Evolutionary conservation across 2,113 vertebrate genomes (phyloP).

Genomic region (Sander vitreus): DNA sequence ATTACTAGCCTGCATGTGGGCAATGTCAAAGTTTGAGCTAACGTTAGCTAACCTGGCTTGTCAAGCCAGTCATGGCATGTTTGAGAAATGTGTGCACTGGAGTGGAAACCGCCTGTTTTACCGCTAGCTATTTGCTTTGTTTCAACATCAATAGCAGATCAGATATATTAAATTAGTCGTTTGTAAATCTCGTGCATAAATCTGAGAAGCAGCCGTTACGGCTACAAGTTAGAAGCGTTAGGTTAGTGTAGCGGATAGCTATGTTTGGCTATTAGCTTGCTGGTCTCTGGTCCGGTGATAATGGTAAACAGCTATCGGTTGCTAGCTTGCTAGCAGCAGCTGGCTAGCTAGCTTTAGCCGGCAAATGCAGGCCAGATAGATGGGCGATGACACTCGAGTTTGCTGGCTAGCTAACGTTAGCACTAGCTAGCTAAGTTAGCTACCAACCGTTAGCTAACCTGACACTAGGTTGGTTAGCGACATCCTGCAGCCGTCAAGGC

Average conservation of each 20-base stretch:
- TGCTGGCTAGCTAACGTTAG: slow-evolving; percentile 60
- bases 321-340: slow-evolving; percentile 45
- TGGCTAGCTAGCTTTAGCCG: slow-evolving; percentile 45
- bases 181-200: neutral
- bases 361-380: slow-evolving; percentile 49
- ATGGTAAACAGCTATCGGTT: slow-evolving; percentile 37
- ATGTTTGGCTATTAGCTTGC: slow-evolving; percentile 56
- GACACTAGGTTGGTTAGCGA: slow-evolving; percentile 3
- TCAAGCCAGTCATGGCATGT: slow-evolving; percentile 45
- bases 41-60: slow-evolving; percentile 38
- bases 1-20: slow-evolving; percentile 60
- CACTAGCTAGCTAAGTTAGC: slow-evolving; percentile 65
- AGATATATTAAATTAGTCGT: accelerated
- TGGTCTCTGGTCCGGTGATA: slow-evolving; percentile 32
- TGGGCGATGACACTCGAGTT: slow-evolving; percentile 60
- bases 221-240: slow-evolving; percentile 14
- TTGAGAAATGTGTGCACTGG: slow-evolving; percentile 22
- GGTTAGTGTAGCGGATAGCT: neutral
- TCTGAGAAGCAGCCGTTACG: neutral
- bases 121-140: too few relatives aligned
- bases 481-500: neutral
- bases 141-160: neutral
- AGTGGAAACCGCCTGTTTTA: neutral
- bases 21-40: slow-evolving; percentile 81
- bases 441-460: slow-evolving; percentile 32